phyloP scores from a whole-genome alignment of 2,797 vertebrate species.

The Gymnocypris eckloni region DNA sequence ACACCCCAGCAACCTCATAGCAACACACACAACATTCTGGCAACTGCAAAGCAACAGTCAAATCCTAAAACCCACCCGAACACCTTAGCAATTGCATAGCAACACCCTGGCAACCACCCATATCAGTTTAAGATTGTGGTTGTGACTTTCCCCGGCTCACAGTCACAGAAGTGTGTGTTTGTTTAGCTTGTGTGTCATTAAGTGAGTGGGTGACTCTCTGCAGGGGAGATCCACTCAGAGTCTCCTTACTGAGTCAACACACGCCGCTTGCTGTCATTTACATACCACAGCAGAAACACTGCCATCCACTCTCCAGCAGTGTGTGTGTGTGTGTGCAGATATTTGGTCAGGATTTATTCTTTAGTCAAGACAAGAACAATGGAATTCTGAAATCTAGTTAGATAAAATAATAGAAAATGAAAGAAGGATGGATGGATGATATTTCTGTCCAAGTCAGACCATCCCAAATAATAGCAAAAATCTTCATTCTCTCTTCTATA shows the following conservation, averaged over 20 bases:
- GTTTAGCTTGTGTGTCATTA: constrained; percentile 27
- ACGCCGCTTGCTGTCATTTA: not conserved
- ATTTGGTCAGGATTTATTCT: not conserved
- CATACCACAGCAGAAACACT: constrained; percentile 25
- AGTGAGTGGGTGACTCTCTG: constrained; percentile 20
- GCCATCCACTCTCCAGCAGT: not conserved
- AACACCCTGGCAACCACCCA: not conserved
- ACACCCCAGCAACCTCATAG: not conserved
- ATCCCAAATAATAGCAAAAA: not conserved
- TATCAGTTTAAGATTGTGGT: not conserved
- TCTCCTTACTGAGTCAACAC: constrained; percentile 25
- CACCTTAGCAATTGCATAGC: not conserved
- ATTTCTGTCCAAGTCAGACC: not conserved
- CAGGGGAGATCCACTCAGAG: constrained; percentile 12
- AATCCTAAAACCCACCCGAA: not conserved
- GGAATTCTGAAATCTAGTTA: not conserved
- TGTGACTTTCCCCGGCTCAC: not conserved
- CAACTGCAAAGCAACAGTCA: not conserved
- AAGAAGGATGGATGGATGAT: not conserved
- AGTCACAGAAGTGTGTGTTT: not conserved
- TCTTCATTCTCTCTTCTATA: not conserved
- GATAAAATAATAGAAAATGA: not conserved
- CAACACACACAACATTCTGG: not conserved
- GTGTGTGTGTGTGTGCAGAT: not conserved
- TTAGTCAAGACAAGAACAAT: not conserved